These are phyloP conservation scores for Taurulus bubalis DNA, from an alignment of 2,113 vertebrate genomes.

Conservation along the genomic window DNA sequence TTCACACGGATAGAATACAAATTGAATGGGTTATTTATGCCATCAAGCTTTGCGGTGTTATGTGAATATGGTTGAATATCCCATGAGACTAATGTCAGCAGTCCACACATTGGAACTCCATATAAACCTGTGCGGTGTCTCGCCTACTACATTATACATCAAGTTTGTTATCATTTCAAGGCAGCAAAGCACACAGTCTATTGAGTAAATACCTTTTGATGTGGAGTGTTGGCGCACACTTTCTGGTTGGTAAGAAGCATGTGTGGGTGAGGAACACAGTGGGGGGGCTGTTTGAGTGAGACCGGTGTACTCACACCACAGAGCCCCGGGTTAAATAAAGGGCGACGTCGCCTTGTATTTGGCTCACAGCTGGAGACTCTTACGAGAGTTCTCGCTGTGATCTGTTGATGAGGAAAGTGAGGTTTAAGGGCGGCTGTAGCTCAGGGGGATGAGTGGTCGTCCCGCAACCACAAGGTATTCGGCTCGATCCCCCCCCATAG, in stretches of 20 bases:
- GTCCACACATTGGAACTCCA: neutral
- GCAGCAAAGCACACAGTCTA: neutral
- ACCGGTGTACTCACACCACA: conserved; percentile 4
- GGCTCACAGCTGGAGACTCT: conserved; percentile 25
- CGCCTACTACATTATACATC: too few relatives aligned
- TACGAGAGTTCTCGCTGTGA: conserved; percentile 17
- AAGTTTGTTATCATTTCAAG: neutral
- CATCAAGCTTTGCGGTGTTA: too few relatives aligned
- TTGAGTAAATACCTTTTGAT: conserved; percentile 8
- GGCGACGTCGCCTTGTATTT: conserved; percentile 13
- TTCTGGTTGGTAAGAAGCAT: conserved; percentile 11
- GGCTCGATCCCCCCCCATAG: too few relatives aligned
- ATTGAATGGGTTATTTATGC: neutral
- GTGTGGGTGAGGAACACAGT: conserved; percentile 16
- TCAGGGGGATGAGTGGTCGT: too few relatives aligned
- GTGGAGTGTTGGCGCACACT: neutral
- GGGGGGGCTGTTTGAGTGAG: conserved; percentile 7
- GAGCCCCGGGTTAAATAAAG: conserved; percentile 9
- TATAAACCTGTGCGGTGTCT: neutral
- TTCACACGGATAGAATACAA: neutral
- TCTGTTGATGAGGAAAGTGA: conserved; percentile 7
- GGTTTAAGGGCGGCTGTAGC: too few relatives aligned
- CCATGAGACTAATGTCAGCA: neutral
- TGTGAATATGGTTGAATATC: neutral
- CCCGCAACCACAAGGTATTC: too few relatives aligned